Evolutionary conservation across 2,888 invertebrate species (phyloP).

Genomic region (Melanargia galathea): DNA sequence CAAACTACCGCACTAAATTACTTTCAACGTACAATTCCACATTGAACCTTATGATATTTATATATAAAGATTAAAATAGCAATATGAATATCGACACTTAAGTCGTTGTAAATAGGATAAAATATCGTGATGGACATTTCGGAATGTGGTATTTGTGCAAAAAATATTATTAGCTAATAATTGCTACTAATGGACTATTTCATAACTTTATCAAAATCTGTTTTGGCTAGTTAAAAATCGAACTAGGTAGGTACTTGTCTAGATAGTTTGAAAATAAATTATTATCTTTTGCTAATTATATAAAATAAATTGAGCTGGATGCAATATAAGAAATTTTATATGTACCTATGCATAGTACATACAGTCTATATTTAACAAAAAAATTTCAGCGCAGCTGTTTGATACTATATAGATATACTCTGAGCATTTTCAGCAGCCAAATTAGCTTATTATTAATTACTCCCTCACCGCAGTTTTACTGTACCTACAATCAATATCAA

Average conservation of each 20-base stretch:
- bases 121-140: conserved; percentile 50
- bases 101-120: conserved; percentile 36
- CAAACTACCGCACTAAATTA: conserved; percentile 36
- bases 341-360: too few relatives aligned
- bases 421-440: too few relatives aligned
- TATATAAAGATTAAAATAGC: conserved; percentile 37
- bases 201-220: neutral
- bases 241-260: too few relatives aligned
- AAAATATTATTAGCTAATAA: conserved; percentile 62
- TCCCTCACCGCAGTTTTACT: conserved; percentile 6
- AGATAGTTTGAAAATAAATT: too few relatives aligned
- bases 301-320: too few relatives aligned
- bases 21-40: neutral
- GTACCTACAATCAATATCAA: conserved; percentile 9
- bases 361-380: too few relatives aligned
- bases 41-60: conserved; percentile 16
- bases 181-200: conserved; percentile 51
- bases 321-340: too few relatives aligned
- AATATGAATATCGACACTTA: conserved; percentile 30
- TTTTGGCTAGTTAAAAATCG: neutral
- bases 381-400: too few relatives aligned
- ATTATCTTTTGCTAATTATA: too few relatives aligned
- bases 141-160: conserved; percentile 58
- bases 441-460: too few relatives aligned
- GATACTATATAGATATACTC: too few relatives aligned